Percentiles rank a stretch among this genome's conserved stretches.
Conservation (phyloP, 92 coral and sea anemone genomes). For the Scolanthus callimorphus region DNA sequence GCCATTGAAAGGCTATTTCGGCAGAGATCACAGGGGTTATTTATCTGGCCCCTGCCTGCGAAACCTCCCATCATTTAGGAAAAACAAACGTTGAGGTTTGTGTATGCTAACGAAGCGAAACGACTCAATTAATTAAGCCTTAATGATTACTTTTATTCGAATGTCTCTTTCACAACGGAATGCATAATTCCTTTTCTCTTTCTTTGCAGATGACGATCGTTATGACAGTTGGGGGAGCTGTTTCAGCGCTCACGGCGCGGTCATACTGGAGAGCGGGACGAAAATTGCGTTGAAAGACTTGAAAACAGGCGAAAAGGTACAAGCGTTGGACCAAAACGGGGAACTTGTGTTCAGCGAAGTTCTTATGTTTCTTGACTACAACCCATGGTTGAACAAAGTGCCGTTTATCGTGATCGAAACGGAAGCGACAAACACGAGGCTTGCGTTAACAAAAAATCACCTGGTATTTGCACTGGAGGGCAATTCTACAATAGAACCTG, state of each 20-base stretch:
- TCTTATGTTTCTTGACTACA: slow-evolving; percentile 78
- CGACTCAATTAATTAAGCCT: slow-evolving; percentile 46
- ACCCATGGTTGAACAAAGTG: slow-evolving; percentile 55
- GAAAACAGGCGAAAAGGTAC: slow-evolving; percentile 74
- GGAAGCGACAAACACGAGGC: slow-evolving; percentile 48
- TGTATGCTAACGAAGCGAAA: slow-evolving; percentile 35
- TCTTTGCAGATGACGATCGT: slow-evolving; percentile 39
- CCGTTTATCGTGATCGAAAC: slow-evolving; percentile 66
- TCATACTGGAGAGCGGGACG: slow-evolving; percentile 61
- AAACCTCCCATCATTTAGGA: slow-evolving; percentile 42
- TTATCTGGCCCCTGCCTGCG: slow-evolving; percentile 51
- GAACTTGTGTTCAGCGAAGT: slow-evolving; percentile 73
- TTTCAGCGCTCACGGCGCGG: slow-evolving; percentile 68
- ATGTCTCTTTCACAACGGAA: neutral
- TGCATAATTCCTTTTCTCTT: no score
- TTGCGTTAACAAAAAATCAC: slow-evolving; percentile 75
- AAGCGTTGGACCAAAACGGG: slow-evolving; percentile 65
- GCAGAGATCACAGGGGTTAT: slow-evolving; percentile 36
- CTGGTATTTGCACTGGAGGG: slow-evolving; percentile 67
- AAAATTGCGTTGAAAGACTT: slow-evolving; percentile 52
- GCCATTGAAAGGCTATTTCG: slow-evolving; percentile 13
- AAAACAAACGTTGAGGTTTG: slow-evolving; percentile 45
- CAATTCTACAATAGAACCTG: slow-evolving; percentile 14
- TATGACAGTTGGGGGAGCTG: slow-evolving; percentile 49
- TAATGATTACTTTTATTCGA: slow-evolving; percentile 33